phyloP scores from a whole-genome alignment of 2,888 invertebrate genomes.

The Parnassius glacialis region DNA sequence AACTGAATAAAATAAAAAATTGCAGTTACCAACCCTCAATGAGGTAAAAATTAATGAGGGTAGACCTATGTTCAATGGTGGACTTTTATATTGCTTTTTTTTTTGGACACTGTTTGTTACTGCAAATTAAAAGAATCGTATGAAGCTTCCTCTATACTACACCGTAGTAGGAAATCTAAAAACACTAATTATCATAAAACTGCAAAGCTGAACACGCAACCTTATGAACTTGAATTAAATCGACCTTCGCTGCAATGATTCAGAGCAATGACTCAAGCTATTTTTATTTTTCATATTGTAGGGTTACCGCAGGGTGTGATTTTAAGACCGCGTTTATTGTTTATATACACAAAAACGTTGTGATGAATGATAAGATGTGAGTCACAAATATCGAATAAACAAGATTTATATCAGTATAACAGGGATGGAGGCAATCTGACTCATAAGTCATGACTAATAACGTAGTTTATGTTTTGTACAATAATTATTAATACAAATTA shows the following conservation, averaged over 20 bases:
- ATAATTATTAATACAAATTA: no score
- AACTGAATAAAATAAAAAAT: no score
- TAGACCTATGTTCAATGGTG: no score
- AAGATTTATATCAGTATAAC: not conserved
- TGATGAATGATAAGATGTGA: not conserved
- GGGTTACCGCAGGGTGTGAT: slow-evolving; percentile 24
- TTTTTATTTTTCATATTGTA: slow-evolving; percentile 16
- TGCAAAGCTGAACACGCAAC: slow-evolving; percentile 25
- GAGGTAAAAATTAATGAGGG: no score
- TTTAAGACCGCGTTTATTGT: slow-evolving; percentile 15
- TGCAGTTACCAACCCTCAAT: no score
- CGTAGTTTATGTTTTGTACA: not conserved
- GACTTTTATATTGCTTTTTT: no score
- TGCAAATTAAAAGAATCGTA: not conserved
- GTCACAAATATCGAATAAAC: not conserved
- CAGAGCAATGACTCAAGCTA: slow-evolving; percentile 35
- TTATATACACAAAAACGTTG: not conserved
- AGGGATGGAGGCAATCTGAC: no score
- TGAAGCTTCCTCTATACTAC: slow-evolving; percentile 1
- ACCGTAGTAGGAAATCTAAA: not conserved
- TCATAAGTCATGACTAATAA: no score
- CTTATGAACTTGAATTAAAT: slow-evolving; percentile 30
- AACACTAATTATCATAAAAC: slow-evolving; percentile 23
- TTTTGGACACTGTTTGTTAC: not conserved
- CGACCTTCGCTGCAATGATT: slow-evolving; percentile 35